Conservation (phyloP, 1,140 invertebrate species). For the Asbolus verrucosus region DNA sequence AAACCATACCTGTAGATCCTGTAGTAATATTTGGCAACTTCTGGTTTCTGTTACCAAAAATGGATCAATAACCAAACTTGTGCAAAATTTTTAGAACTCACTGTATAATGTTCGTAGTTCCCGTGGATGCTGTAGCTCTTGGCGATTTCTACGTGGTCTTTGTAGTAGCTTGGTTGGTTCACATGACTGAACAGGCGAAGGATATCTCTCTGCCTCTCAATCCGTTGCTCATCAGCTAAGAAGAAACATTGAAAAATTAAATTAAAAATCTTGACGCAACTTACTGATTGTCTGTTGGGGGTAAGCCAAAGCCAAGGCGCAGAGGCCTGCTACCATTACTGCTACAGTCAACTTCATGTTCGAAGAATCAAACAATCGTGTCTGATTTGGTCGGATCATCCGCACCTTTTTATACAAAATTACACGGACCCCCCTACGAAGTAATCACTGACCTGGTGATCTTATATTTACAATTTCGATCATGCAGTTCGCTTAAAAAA, state of each 20-base stretch:
- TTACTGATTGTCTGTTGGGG: constrained; percentile 27
- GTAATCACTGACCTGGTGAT: background rate
- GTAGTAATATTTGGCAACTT: constrained; percentile 72
- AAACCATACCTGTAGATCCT: constrained; percentile 69
- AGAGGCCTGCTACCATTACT: background rate
- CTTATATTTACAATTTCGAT: too few species aligned
- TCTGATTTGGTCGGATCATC: background rate
- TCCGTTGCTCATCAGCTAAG: constrained; percentile 59
- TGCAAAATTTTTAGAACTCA: constrained; percentile 55
- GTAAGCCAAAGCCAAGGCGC: background rate
- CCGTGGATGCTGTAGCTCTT: constrained; percentile 69
- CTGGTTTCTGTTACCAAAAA: constrained; percentile 63
- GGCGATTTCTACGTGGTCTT: constrained; percentile 67
- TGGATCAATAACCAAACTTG: too few species aligned
- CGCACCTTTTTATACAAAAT: constrained; percentile 35
- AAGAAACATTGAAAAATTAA: background rate
- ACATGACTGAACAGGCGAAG: constrained; percentile 75
- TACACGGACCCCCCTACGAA: background rate
- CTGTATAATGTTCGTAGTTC: constrained; percentile 67
- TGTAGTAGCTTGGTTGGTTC: constrained; percentile 68
- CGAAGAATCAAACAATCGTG: background rate
- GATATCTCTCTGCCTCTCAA: constrained; percentile 72
- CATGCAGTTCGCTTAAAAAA: background rate
- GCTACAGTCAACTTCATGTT: constrained; percentile 4
- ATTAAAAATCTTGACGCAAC: constrained; percentile 24